These are phyloP conservation scores for Procambarus virginalis DNA, from an alignment of 1,140 invertebrate genomes.

Conservation along the genomic window DNA sequence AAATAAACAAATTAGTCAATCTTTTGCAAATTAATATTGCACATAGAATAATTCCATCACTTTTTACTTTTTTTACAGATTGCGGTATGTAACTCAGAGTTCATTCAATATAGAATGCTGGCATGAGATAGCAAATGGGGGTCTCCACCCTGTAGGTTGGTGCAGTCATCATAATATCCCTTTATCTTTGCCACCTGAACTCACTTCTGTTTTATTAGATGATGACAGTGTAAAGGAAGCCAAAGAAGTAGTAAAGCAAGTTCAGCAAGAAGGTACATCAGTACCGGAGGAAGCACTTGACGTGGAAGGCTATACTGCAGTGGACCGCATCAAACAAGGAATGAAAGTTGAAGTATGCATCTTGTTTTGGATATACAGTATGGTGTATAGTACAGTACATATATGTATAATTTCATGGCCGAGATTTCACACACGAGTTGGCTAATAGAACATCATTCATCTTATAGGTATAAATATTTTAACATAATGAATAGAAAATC, in stretches of 20 bases:
- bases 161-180: slow-evolving; percentile 27
- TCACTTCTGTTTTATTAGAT: slow-evolving; percentile 7
- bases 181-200: slow-evolving; percentile 2
- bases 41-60: no score
- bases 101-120: slow-evolving; percentile 31
- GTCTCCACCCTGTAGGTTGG: slow-evolving; percentile 40
- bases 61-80: slow-evolving; percentile 17
- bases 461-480: no score
- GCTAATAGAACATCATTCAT: no score
- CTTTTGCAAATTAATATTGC: no score
- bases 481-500: no score
- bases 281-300: slow-evolving; percentile 52
- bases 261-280: slow-evolving; percentile 1
- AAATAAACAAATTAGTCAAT: no score
- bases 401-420: no score
- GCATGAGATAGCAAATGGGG: slow-evolving; percentile 18
- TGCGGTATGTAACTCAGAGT: slow-evolving; percentile 41
- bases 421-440: no score
- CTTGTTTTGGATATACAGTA: background rate
- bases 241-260: slow-evolving; percentile 32
- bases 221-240: slow-evolving; percentile 20
- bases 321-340: slow-evolving; percentile 54
- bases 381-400: no score
- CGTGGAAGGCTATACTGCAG: slow-evolving; percentile 49
- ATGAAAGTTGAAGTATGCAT: slow-evolving; percentile 56